A percentile compares a stretch with the other conserved stretches of the same genome.
Evolutionary conservation across 2,888 invertebrate species (phyloP).

Genomic region (Drosophila macrospina): DNA sequence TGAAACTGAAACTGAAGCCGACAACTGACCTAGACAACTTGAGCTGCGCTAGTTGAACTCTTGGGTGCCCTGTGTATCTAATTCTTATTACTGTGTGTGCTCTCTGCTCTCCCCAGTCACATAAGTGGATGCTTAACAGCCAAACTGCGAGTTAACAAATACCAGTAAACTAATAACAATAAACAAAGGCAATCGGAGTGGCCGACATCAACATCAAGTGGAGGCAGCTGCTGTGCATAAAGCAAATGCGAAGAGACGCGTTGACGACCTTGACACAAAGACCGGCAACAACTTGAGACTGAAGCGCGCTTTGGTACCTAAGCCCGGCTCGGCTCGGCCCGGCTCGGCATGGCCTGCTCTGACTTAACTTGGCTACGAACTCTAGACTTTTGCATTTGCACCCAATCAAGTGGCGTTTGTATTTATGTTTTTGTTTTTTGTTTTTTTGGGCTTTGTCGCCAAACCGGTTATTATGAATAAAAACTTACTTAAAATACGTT

Average conservation of each 20-base stretch:
- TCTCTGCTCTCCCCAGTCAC: conserved; percentile 21
- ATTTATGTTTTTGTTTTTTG: too few relatives aligned
- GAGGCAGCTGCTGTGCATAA: not conserved
- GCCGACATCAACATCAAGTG: conserved; percentile 9
- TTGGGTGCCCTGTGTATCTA: not conserved
- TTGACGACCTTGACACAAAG: conserved; percentile 82
- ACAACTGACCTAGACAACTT: conserved; percentile 48
- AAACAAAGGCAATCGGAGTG: conserved; percentile 8
- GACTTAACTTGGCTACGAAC: conserved; percentile 22
- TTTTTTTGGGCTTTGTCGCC: conserved; percentile 13
- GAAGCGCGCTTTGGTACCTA: conserved; percentile 32
- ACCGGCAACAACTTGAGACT: conserved; percentile 63
- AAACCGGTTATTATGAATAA: conserved; percentile 24
- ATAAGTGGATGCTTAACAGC: conserved; percentile 5
- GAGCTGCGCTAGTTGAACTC: not conserved
- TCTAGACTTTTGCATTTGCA: conserved; percentile 40
- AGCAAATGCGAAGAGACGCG: conserved; percentile 1
- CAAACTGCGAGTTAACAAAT: not conserved
- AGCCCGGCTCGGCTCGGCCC: conserved; percentile 8
- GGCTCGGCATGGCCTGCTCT: conserved; percentile 24
- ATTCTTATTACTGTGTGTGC: conserved; percentile 15
- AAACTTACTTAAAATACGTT: conserved; percentile 10
- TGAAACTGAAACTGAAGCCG: conserved; percentile 3
- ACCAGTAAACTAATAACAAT: conserved; percentile 12
- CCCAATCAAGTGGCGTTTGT: conserved; percentile 27